Evolutionary conservation across 2,113 vertebrate species (phyloP).

Genomic region (Leptosomus discolor): DNA sequence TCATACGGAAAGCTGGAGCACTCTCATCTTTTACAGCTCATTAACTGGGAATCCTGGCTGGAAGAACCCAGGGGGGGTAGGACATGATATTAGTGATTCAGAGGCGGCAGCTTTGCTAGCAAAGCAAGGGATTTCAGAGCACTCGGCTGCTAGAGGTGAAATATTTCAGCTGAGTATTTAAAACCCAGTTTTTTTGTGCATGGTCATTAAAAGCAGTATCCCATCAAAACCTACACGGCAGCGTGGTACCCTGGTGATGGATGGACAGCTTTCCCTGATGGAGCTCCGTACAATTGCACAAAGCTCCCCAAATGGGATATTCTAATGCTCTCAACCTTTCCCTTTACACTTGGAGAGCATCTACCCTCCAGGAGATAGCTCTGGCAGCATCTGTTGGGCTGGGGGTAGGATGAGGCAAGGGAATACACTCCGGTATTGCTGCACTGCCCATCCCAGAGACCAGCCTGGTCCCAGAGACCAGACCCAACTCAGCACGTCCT

Average conservation of each 20-base stretch:
- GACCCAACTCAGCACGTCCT: neutral
- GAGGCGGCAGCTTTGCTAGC: neutral
- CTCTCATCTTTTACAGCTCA: neutral
- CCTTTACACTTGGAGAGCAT: neutral
- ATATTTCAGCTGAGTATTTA: neutral
- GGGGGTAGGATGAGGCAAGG: neutral
- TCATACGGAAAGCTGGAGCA: fast-evolving
- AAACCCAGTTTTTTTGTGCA: neutral
- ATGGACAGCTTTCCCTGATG: neutral
- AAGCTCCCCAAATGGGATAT: neutral
- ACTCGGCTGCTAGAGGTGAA: neutral
- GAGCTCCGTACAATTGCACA: neutral
- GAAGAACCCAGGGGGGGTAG: neutral
- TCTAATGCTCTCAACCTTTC: neutral
- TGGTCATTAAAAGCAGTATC: neutral
- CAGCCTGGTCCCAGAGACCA: neutral
- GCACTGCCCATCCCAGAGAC: neutral
- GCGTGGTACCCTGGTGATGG: neutral
- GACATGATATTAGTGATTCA: neutral
- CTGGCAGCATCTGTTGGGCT: neutral
- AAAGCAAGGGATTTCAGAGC: neutral
- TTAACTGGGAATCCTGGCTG: neutral
- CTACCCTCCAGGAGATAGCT: neutral
- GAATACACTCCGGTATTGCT: neutral
- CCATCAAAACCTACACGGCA: fast-evolving